These are phyloP conservation scores for Anhinga anhinga DNA, from an alignment of 2,113 vertebrate genomes.

Conservation along the genomic window DNA sequence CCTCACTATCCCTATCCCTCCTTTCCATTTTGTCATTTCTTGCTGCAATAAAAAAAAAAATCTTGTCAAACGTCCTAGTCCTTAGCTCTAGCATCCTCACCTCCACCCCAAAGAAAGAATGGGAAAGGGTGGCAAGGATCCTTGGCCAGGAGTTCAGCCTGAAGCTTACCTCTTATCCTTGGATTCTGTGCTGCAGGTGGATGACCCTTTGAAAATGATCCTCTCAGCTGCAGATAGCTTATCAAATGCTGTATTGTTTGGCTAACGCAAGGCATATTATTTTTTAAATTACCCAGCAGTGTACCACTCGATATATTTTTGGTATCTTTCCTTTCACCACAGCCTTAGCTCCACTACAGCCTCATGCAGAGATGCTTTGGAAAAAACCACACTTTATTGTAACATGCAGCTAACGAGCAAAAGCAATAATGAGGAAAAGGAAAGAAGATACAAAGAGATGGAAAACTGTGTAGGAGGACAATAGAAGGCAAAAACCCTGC, in stretches of 20 bases:
- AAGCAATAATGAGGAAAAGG: neutral
- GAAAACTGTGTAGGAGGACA: neutral
- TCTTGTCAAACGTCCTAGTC: neutral
- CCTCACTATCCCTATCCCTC: neutral
- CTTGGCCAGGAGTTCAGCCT: neutral
- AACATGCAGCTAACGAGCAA: neutral
- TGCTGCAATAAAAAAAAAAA: neutral
- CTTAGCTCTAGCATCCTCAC: neutral
- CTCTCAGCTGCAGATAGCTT: neutral
- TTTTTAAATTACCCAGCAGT: neutral
- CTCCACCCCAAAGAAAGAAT: neutral
- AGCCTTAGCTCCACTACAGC: neutral
- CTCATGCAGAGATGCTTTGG: neutral
- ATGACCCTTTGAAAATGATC: neutral
- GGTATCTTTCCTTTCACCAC: neutral
- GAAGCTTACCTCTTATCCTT: neutral
- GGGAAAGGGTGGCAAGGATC: neutral
- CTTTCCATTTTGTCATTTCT: conserved; percentile 18
- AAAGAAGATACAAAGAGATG: neutral
- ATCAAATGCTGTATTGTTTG: conserved; percentile 17
- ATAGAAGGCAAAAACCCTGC: neutral
- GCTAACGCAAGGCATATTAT: neutral
- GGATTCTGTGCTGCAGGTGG: neutral
- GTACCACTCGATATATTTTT: neutral
- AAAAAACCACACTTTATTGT: neutral